Evolutionary conservation across 2,113 vertebrate genomes (phyloP).

Genomic region (Chitala chitala): DNA sequence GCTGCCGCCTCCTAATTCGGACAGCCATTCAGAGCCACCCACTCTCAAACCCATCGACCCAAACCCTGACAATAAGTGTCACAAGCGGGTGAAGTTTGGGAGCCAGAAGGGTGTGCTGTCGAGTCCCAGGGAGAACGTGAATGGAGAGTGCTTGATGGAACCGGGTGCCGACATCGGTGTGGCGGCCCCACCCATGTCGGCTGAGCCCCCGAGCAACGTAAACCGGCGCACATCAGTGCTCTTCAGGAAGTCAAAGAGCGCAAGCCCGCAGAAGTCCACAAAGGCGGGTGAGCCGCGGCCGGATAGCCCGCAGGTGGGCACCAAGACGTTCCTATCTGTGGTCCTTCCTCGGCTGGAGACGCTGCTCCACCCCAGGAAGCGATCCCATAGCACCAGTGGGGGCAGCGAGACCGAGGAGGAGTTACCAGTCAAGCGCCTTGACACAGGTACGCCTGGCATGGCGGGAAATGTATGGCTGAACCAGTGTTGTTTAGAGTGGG

Average conservation of each 20-base stretch:
- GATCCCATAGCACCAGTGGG: conserved; percentile 78
- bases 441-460: conserved; percentile 68
- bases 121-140: conserved; percentile 69
- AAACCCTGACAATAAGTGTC: conserved; percentile 71
- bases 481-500: too few relatives aligned
- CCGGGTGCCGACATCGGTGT: conserved; percentile 69
- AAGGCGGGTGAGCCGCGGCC: conserved; percentile 73
- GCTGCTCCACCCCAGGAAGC: conserved; percentile 91
- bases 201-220: conserved; percentile 76
- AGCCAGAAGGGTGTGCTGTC: conserved; percentile 68
- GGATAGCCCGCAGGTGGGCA: conserved; percentile 79
- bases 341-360: conserved; percentile 96
- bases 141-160: conserved; percentile 77
- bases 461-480: neutral
- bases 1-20: conserved; percentile 81
- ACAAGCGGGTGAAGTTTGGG: conserved; percentile 71
- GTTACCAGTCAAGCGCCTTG: conserved; percentile 79
- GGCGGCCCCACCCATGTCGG: conserved; percentile 77
- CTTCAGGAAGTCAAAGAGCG: conserved; percentile 88
- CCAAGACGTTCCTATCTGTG: conserved; percentile 97
- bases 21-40: conserved; percentile 85
- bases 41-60: conserved; percentile 91
- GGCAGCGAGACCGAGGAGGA: conserved; percentile 74
- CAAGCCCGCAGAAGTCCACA: conserved; percentile 74
- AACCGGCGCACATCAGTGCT: conserved; percentile 86